These are phyloP conservation scores for Petrocephalus microphthalmus DNA, from an alignment of 2,113 vertebrate species.

Conservation along the genomic window DNA sequence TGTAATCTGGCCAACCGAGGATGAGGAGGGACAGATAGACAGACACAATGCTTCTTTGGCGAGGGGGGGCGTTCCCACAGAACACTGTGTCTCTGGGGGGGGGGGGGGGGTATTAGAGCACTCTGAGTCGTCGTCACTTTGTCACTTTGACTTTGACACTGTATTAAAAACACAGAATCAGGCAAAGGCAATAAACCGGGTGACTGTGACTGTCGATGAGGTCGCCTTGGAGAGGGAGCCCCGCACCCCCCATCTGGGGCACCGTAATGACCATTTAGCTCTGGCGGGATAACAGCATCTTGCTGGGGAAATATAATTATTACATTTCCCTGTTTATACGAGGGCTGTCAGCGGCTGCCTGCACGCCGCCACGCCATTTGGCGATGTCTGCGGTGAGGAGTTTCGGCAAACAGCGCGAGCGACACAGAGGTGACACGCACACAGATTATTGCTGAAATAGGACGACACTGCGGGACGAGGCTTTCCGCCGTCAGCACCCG, in stretches of 20 bases:
- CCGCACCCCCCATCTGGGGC: background rate
- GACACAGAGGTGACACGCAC: background rate
- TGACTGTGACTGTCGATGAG: background rate
- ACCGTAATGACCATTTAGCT: background rate
- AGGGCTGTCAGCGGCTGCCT: background rate
- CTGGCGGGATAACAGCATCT: background rate
- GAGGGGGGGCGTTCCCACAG: background rate
- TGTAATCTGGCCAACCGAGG: constrained; percentile 52
- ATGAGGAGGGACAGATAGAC: constrained; percentile 46
- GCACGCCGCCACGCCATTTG: background rate
- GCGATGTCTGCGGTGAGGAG: background rate
- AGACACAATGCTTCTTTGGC: constrained; percentile 45
- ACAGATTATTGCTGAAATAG: background rate
- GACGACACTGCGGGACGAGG: background rate
- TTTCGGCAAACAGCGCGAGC: background rate
- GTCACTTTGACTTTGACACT: no score
- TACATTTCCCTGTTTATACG: background rate
- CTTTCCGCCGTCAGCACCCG: background rate
- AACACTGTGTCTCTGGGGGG: background rate
- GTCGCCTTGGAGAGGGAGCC: background rate
- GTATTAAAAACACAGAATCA: background rate
- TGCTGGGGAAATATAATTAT: background rate
- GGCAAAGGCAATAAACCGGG: background rate
- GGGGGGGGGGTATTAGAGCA: background rate
- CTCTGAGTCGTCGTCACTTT: background rate